Evolutionary conservation across 2,797 vertebrate genomes (phyloP).

Genomic region (Telmatherina bonti): DNA sequence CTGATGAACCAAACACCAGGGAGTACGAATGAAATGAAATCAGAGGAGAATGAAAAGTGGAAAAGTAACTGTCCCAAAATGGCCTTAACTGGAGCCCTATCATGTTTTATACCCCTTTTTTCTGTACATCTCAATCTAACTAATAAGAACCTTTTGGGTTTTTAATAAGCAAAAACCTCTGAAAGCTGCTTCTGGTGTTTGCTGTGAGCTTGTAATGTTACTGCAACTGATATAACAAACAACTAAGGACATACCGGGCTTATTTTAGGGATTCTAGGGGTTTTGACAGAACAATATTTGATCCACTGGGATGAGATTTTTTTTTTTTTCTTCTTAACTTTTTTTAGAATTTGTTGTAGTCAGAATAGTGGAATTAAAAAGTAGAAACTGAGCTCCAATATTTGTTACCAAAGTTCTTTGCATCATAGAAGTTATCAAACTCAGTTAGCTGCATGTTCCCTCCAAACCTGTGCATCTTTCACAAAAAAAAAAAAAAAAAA

Average conservation of each 20-base stretch:
- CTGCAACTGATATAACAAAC: background rate
- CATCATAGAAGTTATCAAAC: background rate
- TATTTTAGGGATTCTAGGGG: background rate
- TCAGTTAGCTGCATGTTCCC: constrained; percentile 17
- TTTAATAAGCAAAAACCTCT: background rate
- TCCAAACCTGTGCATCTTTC: background rate
- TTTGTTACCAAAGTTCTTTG: too few species aligned
- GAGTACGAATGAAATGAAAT: background rate
- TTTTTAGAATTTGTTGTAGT: too few species aligned
- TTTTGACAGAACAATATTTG: background rate
- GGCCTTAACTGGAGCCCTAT: background rate
- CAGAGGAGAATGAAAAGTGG: background rate
- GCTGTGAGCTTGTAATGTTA: background rate
- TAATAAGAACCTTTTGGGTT: too few species aligned
- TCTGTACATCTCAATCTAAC: background rate
- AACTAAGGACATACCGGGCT: background rate
- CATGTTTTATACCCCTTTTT: background rate
- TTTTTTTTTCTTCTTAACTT: too few species aligned
- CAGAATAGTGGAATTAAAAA: too few species aligned
- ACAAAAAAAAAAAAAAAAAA: too few species aligned
- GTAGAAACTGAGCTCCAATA: too few species aligned
- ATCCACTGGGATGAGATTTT: background rate
- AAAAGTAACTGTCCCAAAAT: background rate
- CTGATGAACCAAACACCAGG: too few species aligned
- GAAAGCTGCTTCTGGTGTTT: background rate